Evolutionary conservation across 1,140 invertebrate species (phyloP), one percentile per base, ranked within the genome.

Genomic region (Octopus bimaculoides): DNA sequence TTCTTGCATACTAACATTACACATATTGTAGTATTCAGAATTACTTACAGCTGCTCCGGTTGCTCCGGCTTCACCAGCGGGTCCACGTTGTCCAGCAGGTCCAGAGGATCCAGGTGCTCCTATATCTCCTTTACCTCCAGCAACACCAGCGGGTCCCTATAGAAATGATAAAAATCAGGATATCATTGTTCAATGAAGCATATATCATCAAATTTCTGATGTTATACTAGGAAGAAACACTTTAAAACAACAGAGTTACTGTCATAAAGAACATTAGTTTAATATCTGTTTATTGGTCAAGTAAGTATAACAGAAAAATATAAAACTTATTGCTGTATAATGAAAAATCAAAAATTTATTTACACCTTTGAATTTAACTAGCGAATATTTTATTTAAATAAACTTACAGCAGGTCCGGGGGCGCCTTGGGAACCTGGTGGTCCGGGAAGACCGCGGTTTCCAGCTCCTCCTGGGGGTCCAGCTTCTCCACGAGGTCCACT

Each of bases 61-160:
- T n/a, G 52, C 77, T 74, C 87, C 86, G 12, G 81, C 80, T 26
- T 81, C 74, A 14, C 86, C 86, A 20, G 82, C 81, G 10, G 82
- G 83, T 53, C 86, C 86, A n/a, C 77, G 52, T 17, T 80, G 75
- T 17, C 86, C 87, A 17, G 83, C 80, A 17, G 81, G 61, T 54
- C 87, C 87, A 52, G 61, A 52, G 20, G 81, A 55, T 79, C 87
- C 87, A 52, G 82, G 77, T 74, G 81, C 75, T 61, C 86, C 86
- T 6, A 81, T 82, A 74, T 77, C 66, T 56, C 85, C 85, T 12
- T 78, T 41, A 56, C 74, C 78, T n/a, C 85, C 85, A 26, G 81
- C 75, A 5, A 80, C 52, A 53, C 85, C 85, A 20, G 77, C 56
- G 5, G 41, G 66, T 20, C 56, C 77, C 53, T 69, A 41, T 41